Percentiles rank a stretch among this genome's conserved stretches.
Evolutionary conservation across 2,797 vertebrate genomes (phyloP).

Genomic region (Bucorvus abyssinicus): DNA sequence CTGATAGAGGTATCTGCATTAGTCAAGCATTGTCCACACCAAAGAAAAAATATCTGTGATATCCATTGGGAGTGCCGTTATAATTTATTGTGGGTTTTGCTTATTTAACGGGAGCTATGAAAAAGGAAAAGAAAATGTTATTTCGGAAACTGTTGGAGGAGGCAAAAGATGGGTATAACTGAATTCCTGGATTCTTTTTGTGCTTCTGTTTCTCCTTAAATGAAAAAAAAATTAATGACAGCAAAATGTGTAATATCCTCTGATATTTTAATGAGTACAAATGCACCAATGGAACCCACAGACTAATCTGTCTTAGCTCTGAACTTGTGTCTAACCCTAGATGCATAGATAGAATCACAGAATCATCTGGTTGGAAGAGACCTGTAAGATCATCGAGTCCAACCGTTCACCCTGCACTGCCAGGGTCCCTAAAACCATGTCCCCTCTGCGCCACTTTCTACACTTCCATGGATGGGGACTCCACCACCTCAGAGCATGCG

Average conservation of each 20-base stretch:
- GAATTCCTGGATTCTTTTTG: background rate
- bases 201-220: background rate
- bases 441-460: no score
- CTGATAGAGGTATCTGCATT: background rate
- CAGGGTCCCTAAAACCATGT: no score
- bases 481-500: no score
- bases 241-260: background rate
- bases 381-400: no score
- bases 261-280: background rate
- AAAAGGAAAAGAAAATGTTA: background rate
- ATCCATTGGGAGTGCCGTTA: background rate
- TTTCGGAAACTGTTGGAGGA: background rate
- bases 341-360: background rate
- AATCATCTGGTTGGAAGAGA: no score
- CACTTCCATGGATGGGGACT: no score
- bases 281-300: background rate
- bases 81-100: background rate
- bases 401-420: no score
- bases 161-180: background rate
- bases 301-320: background rate
- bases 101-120: background rate
- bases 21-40: background rate
- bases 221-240: background rate
- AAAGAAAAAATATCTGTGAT: background rate
- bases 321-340: background rate